Evolutionary conservation across 2,113 vertebrate genomes (phyloP).

Genomic region (Anhinga rufa): DNA sequence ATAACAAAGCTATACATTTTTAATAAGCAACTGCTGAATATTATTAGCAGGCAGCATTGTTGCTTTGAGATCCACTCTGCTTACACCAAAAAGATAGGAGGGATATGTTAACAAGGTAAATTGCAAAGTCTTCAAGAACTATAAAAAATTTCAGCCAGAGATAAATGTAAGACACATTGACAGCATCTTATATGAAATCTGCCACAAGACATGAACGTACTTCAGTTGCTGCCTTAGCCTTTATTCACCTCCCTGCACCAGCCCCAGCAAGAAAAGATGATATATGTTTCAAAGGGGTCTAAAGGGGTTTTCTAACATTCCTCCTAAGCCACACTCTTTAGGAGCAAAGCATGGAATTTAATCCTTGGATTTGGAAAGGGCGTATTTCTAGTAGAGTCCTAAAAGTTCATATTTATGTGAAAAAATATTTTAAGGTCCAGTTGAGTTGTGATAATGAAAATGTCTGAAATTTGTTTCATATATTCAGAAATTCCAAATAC

Average conservation of each 20-base stretch:
- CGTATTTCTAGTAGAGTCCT: not conserved
- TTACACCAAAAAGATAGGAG: not conserved
- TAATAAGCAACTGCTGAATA: not conserved
- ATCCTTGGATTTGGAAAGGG: not conserved
- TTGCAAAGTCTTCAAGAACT: not conserved
- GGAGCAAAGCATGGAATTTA: not conserved
- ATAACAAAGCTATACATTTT: not conserved
- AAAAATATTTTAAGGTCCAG: not conserved
- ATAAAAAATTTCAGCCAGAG: not conserved
- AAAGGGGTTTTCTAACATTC: not conserved
- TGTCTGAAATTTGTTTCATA: not conserved
- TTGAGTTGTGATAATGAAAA: not conserved
- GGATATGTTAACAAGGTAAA: not conserved
- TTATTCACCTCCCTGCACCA: not conserved
- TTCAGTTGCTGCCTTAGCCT: not conserved
- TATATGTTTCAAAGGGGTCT: not conserved
- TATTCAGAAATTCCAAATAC: not conserved
- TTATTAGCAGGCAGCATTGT: not conserved
- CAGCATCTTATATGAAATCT: not conserved
- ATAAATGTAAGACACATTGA: not conserved
- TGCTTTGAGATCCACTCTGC: not conserved
- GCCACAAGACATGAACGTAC: fast-evolving
- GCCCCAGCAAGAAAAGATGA: not conserved
- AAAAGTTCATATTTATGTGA: not conserved
- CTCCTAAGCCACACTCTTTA: not conserved